Percentiles rank a stretch among this genome's conserved stretches.
phyloP scores from a whole-genome alignment of 92 coral and sea anemone species.

The Chrysogorgia sp. region DNA sequence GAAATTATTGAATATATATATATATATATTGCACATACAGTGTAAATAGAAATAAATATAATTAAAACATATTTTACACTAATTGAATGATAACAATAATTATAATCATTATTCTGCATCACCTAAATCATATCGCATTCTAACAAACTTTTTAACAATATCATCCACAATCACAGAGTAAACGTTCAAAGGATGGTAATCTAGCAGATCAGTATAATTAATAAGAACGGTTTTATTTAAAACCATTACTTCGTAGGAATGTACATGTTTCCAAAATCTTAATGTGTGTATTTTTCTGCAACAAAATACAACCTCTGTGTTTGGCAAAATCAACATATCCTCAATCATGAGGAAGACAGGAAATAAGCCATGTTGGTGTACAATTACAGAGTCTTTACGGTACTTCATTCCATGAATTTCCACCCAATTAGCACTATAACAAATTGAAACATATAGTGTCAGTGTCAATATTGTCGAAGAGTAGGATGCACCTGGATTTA shows the following conservation, averaged over 20 bases:
- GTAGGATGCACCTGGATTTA: neutral
- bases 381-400: slow-evolving; percentile 19
- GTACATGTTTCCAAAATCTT: slow-evolving; percentile 9
- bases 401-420: slow-evolving; percentile 42
- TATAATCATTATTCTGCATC: slow-evolving; percentile 16
- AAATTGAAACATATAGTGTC: neutral
- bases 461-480: neutral
- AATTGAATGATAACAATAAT: neutral
- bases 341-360: slow-evolving; percentile 30
- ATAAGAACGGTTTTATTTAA: slow-evolving; percentile 5
- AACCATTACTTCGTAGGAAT: slow-evolving; percentile 27
- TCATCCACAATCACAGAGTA: slow-evolving; percentile 16
- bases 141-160: slow-evolving; percentile 13
- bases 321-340: slow-evolving; percentile 31
- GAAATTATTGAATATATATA: too few species aligned
- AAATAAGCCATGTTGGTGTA: slow-evolving; percentile 13
- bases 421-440: slow-evolving; percentile 45
- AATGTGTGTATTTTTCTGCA: slow-evolving; percentile 31
- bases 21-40: neutral
- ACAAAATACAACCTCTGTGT: slow-evolving; percentile 13
- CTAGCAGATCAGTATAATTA: slow-evolving; percentile 28
- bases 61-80: neutral
- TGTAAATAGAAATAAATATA: neutral
- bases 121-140: slow-evolving; percentile 41
- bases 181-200: slow-evolving; percentile 43